Conservation (phyloP, 2,797 vertebrate species). For the Spinibarbus caldwelli region DNA sequence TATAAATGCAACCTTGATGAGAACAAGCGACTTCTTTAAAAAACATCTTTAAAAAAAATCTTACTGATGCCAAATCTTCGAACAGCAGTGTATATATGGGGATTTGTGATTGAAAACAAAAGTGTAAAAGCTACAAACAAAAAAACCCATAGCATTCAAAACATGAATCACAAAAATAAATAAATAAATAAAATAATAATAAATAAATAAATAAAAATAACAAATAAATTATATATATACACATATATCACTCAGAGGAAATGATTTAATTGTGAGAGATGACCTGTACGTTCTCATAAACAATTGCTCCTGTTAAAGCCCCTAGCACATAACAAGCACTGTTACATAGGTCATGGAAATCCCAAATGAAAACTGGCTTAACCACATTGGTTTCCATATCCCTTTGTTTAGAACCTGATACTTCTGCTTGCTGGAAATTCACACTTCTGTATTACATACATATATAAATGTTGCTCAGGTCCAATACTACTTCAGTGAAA, state of each 20-base stretch:
- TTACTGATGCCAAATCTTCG: not conserved
- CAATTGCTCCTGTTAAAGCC: not conserved
- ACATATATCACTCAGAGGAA: not conserved
- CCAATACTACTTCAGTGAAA: not conserved
- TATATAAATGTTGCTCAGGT: slow-evolving; percentile 37
- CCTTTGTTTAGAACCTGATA: not conserved
- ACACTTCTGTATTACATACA: slow-evolving; percentile 26
- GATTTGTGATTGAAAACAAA: not conserved
- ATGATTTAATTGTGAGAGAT: not conserved
- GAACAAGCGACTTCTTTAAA: not conserved
- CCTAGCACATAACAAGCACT: not conserved
- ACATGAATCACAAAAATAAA: no score
- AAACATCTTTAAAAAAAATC: no score
- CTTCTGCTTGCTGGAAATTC: slow-evolving; percentile 38
- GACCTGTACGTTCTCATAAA: not conserved
- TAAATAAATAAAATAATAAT: no score
- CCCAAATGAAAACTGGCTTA: not conserved
- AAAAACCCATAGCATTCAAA: no score
- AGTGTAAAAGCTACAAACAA: not conserved
- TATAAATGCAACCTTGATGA: not conserved
- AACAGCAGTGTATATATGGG: not conserved
- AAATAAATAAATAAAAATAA: no score
- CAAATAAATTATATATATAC: no score
- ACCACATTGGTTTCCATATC: not conserved
- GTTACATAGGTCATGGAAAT: slow-evolving; percentile 2